Evolutionary conservation across 1,140 invertebrate species (phyloP).

Genomic region (Gonatopus flavifemur): DNA sequence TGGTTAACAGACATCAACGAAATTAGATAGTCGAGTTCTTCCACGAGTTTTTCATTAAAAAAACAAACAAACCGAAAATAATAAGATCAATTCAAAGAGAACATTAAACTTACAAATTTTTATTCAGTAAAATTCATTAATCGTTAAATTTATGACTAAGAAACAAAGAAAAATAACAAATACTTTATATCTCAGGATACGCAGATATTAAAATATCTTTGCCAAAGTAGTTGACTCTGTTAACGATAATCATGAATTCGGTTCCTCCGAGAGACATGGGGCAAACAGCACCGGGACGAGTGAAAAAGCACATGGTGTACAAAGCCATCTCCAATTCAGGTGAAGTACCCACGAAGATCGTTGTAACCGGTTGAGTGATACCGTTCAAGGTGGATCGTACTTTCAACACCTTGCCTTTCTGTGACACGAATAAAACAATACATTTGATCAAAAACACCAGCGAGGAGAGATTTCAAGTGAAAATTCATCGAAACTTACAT

Average conservation of each 20-base stretch:
- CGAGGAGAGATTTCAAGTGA: no score
- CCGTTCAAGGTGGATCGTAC: slow-evolving; percentile 59
- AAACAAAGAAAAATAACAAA: neutral
- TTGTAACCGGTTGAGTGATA: slow-evolving; percentile 59
- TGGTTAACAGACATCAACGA: no score
- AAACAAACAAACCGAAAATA: slow-evolving; percentile 1
- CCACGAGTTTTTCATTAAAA: slow-evolving; percentile 1
- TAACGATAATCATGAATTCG: slow-evolving; percentile 49
- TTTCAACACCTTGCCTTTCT: slow-evolving; percentile 59
- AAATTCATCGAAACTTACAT: slow-evolving; percentile 45
- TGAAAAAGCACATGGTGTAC: slow-evolving; percentile 67
- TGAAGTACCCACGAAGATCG: slow-evolving; percentile 68
- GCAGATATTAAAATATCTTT: slow-evolving; percentile 53
- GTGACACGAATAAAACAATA: slow-evolving; percentile 26
- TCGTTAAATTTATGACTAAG: neutral
- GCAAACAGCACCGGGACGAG: slow-evolving; percentile 58
- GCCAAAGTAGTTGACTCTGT: slow-evolving; percentile 53
- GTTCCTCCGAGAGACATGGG: slow-evolving; percentile 52
- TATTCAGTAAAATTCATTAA: neutral
- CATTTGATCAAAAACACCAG: neutral
- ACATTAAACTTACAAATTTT: no score
- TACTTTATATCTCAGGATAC: slow-evolving; percentile 46
- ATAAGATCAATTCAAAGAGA: neutral
- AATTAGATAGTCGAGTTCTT: no score
- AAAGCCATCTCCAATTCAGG: slow-evolving; percentile 72